Base-by-base conservation (phyloP, 2,113 vertebrate genomes). In the Alectura lathami region DNA sequence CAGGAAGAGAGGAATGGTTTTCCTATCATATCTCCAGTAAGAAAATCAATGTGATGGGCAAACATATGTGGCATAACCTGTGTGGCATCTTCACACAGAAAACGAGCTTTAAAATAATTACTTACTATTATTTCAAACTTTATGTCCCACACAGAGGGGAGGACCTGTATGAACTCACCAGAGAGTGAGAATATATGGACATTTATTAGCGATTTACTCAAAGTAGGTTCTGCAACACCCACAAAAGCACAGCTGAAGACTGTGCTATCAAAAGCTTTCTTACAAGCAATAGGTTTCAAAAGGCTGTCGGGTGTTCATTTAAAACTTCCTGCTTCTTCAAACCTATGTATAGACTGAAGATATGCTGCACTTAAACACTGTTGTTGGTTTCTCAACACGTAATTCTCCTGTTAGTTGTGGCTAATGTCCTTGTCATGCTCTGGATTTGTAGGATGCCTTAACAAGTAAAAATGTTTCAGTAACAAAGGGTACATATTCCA, bases 191-290 rank as follows among this genome's bases (percentile, higher is more conserved):
- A 95, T 57, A 67, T 21, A 64, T 66, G 43, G 68, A 94, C 94
- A 86, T 53, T 27, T 88, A 94, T 96, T 94, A 95, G 79, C 7
- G 45, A 77, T 92, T 53, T 83, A 45, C 76, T 92, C 59, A 74
- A n/a, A 74, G 48, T 32, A 74, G 62, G 83, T 89, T 94, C 96
- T 84, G 40, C 60, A 92, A 48, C 83, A 93, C 53, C 53, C 34
- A 7, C 64, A 73, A 69, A 1, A 79, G 7, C 56, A 82, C 17
- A 83, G 47, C 30, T 89, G 54, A 73, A 86, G n/a, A 72, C 59
- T 86, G 64, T 12, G 18, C 14, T 72, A 53, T 23, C 72, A 72
- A 87, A 75, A 29, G 18, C 42, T 86, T 79, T 88, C 83, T 85
- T 17, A 59, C 14, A 81, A 88, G 45, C 32, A 77, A 54, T 38